Conservation (phyloP, 1,140 invertebrate genomes). For the Parapsyche elsis region DNA sequence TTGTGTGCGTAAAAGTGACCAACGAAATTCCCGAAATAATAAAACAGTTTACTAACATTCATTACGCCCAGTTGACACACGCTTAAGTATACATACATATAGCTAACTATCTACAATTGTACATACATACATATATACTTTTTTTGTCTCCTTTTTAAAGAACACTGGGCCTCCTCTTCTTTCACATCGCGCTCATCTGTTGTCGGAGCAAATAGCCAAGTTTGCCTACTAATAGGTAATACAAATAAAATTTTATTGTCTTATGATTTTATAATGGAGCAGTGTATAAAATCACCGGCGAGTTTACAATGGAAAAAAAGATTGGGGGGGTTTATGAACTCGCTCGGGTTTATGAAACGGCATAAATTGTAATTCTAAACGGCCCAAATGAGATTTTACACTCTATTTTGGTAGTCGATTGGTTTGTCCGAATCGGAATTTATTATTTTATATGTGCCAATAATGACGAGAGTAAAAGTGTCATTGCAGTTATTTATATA, state of each 20-base stretch:
- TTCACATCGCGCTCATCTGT: conserved; percentile 21
- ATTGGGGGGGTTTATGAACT: conserved; percentile 54
- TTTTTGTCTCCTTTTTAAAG: neutral
- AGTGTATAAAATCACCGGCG: conserved; percentile 52
- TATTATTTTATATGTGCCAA: conserved; percentile 38
- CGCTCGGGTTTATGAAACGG: conserved; percentile 50
- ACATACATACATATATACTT: neutral
- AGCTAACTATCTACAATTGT: neutral
- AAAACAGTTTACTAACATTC: conserved; percentile 39
- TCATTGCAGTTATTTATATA: conserved; percentile 31
- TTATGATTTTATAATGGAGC: conserved; percentile 55
- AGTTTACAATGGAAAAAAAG: conserved; percentile 48
- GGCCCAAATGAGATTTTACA: conserved; percentile 29
- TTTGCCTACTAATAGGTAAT: conserved; percentile 56
- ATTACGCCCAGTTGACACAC: conserved; percentile 25
- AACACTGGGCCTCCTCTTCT: neutral
- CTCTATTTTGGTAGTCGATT: conserved; percentile 26
- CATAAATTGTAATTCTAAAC: conserved; percentile 52
- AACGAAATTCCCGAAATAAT: conserved; percentile 36
- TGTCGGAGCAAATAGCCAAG: conserved; percentile 49
- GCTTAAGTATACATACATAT: too few relatives aligned
- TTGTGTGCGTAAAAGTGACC: conserved; percentile 37
- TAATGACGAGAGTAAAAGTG: conserved; percentile 42
- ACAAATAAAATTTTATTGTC: conserved; percentile 57
- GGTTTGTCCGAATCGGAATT: conserved; percentile 7